Conservation (phyloP, 2,888 invertebrate genomes). For the Ophioninae sp. region DNA sequence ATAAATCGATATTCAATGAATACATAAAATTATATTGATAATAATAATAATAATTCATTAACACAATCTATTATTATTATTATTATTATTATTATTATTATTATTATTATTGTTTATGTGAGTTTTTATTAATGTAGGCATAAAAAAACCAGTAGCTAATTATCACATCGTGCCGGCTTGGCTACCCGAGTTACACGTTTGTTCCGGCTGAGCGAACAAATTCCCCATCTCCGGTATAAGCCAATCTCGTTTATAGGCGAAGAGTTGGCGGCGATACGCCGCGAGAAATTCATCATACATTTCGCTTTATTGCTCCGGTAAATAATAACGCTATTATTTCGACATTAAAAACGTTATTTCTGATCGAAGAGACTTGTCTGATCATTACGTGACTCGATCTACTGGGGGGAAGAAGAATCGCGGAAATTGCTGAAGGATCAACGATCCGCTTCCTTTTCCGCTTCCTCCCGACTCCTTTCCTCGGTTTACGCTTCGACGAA, state of each 20-base stretch:
- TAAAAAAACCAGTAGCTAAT: constrained; percentile 52
- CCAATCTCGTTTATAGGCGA: constrained; percentile 39
- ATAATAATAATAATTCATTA: too few relatives aligned
- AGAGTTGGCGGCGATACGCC: background rate
- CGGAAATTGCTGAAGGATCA: background rate
- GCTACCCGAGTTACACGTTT: constrained; percentile 55
- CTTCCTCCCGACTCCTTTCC: too few relatives aligned
- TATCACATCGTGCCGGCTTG: constrained; percentile 50
- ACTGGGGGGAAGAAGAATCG: background rate
- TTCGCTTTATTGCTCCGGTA: background rate
- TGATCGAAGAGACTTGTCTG: background rate
- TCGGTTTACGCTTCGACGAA: too few relatives aligned
- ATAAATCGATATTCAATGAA: too few relatives aligned
- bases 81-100: too few relatives aligned
- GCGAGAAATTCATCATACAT: background rate
- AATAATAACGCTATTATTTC: background rate
- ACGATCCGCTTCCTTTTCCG: background rate
- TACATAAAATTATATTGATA: too few relatives aligned
- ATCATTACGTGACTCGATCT: background rate
- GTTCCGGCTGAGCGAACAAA: constrained; percentile 52
- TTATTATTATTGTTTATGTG: background rate
- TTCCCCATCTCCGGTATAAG: constrained; percentile 47
- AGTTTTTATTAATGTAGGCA: background rate
- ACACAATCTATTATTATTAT: too few relatives aligned
- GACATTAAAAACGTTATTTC: background rate